Conservation (phyloP, 2,797 vertebrate genomes). For the Apogon hyalosoma region DNA sequence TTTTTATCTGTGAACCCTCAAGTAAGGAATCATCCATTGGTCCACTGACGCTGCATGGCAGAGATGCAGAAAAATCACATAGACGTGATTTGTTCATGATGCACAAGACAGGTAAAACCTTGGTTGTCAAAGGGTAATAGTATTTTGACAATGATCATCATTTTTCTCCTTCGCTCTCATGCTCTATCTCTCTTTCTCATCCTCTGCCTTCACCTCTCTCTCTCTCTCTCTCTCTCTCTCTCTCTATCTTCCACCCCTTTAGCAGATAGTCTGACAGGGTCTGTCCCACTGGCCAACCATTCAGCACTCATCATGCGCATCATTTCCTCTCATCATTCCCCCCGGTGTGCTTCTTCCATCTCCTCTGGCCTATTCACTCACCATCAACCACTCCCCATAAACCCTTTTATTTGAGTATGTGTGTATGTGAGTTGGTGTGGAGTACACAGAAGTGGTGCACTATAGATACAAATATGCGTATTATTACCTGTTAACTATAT, state of each 20-base stretch:
- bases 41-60: conserved; percentile 15
- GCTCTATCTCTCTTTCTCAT: conserved; percentile 49
- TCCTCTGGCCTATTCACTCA: conserved; percentile 67
- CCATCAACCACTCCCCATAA: conserved; percentile 59
- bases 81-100: conserved; percentile 36
- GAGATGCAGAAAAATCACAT: conserved; percentile 26
- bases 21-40: conserved; percentile 44
- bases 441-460: background rate
- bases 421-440: conserved; percentile 16
- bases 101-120: conserved; percentile 45
- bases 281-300: conserved; percentile 80
- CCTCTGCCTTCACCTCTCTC: conserved; percentile 43
- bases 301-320: conserved; percentile 83
- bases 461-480: background rate
- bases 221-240: conserved; percentile 47
- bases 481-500: conserved; percentile 1
- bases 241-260: conserved; percentile 67
- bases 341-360: conserved; percentile 73
- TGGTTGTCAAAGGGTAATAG: conserved; percentile 60
- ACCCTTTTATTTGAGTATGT: conserved; percentile 48
- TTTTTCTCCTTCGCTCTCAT: conserved; percentile 43
- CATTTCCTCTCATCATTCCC: conserved; percentile 81
- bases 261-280: conserved; percentile 76
- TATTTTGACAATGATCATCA: conserved; percentile 62
- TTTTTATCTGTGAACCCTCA: conserved; percentile 56